Base-by-base conservation (phyloP, 1,140 invertebrate genomes). In the Harpegnathos saltator region DNA sequence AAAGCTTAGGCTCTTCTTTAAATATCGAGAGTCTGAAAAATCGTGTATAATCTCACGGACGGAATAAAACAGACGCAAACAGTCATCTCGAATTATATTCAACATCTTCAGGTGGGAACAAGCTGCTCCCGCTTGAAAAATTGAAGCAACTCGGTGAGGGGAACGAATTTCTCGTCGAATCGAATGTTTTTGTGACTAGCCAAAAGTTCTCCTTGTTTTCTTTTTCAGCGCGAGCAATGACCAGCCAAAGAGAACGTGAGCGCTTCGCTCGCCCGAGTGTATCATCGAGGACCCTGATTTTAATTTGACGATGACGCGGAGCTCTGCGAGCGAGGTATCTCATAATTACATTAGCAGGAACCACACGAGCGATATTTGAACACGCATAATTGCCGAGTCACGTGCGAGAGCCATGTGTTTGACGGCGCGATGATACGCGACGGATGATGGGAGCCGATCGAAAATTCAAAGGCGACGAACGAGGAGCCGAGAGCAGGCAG, bases 401-500 rank as follows among this genome's bases (percentile, higher is more conserved):
- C 11, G 11, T 44, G 24, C 33, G 17, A 80, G 56, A 12, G 50
- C 0, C 22, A 14, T 15, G 22, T 11, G 38, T 50, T 72, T 65
- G 73, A 77, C 12, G 9, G 24, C 54, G 19, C 15, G 48, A 77
- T 44, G 33, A 80, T 56, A 29, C n/a, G 33, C 5, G 7, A 9
- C 9, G 9, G 38, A 44, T 9, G 38, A 44, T 44, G 38, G 11
- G 38, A 29, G 15, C 14, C 54, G n/a, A 80, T 44, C 44, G 26
- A 74, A n/a, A 82, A 61, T 74, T 82, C 11, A 38, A 33, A 54
- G 15, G 14, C 17, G 58, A 61, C 56, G 56, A 73, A 22, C n/a
- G 66, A 38, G n/a, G 17, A 29, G 29, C 29, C 56, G 9, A 44
- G 24, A 24, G 24, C 22, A 62, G 26, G 44, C 69, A 24, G 61